A percentile compares a stretch with the other conserved stretches of the same genome.
These are phyloP conservation scores for Acrossocheilus wenchowensis DNA, from an alignment of 2,797 vertebrate species.

Conservation along the genomic window DNA sequence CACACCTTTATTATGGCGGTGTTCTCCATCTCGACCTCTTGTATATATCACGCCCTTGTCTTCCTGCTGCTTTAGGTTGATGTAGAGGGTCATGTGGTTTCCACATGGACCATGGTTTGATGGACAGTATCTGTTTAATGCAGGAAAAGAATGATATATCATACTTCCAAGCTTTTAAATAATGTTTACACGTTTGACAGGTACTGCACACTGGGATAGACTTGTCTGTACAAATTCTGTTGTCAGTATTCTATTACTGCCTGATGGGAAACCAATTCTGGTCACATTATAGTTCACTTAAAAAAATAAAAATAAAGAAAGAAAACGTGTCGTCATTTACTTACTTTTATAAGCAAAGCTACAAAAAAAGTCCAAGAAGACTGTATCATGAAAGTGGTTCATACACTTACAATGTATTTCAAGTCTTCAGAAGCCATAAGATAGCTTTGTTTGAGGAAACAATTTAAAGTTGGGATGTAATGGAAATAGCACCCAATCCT, in stretches of 20 bases:
- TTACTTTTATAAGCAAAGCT: background rate
- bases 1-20: background rate
- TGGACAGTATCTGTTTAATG: slow-evolving; percentile 38
- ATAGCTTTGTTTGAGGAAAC: background rate
- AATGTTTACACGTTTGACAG: slow-evolving; percentile 19
- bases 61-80: slow-evolving; percentile 36
- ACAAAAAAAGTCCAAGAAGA: background rate
- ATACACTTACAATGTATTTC: background rate
- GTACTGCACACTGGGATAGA: slow-evolving; percentile 1
- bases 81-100: slow-evolving; percentile 34
- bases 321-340: background rate
- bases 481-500: background rate
- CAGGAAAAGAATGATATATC: slow-evolving; percentile 32
- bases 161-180: slow-evolving; percentile 39
- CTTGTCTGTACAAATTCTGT: background rate
- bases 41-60: slow-evolving; percentile 22
- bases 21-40: slow-evolving; percentile 35
- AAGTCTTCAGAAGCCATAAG: background rate
- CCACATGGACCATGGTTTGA: slow-evolving; percentile 21
- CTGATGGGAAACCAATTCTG: background rate
- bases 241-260: background rate
- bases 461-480: background rate
- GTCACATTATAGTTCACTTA: background rate
- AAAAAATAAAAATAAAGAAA: background rate
- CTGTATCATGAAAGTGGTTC: background rate